Evolutionary conservation across 2,113 vertebrate species (phyloP).

Genomic region (Albula goreensis): DNA sequence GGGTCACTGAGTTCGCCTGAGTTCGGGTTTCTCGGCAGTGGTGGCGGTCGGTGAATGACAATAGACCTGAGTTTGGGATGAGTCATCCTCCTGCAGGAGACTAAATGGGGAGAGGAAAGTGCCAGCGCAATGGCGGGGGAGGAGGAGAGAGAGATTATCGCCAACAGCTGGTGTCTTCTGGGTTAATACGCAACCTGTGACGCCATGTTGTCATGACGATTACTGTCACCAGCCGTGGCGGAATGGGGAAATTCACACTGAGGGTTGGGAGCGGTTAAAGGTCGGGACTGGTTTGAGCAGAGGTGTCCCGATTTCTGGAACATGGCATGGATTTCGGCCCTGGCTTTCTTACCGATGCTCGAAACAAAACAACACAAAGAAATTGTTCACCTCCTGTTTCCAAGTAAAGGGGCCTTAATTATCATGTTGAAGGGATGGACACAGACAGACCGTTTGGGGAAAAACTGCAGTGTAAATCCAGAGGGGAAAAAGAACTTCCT

Average conservation of each 20-base stretch:
- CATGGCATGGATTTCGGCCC: background rate
- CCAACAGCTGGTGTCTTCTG: background rate
- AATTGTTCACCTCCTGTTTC: background rate
- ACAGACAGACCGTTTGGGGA: no score
- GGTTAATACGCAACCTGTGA: background rate
- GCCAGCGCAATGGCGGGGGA: no score
- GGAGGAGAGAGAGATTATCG: no score
- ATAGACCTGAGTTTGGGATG: background rate
- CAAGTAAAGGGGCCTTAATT: background rate
- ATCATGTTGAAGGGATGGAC: no score
- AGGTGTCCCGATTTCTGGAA: background rate
- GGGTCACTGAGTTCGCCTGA: background rate
- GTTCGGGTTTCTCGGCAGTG: background rate
- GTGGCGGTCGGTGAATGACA: background rate
- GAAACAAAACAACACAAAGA: background rate
- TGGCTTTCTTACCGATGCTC: background rate
- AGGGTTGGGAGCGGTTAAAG: background rate
- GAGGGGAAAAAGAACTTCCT: no score
- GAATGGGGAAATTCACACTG: background rate
- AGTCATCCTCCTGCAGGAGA: background rate
- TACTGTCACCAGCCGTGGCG: background rate
- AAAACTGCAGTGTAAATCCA: no score
- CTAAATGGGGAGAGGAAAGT: background rate
- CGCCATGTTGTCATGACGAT: background rate
- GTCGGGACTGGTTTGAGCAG: background rate